phyloP scores from a whole-genome alignment of 2,888 invertebrate species.

The Chalcis sispes region DNA sequence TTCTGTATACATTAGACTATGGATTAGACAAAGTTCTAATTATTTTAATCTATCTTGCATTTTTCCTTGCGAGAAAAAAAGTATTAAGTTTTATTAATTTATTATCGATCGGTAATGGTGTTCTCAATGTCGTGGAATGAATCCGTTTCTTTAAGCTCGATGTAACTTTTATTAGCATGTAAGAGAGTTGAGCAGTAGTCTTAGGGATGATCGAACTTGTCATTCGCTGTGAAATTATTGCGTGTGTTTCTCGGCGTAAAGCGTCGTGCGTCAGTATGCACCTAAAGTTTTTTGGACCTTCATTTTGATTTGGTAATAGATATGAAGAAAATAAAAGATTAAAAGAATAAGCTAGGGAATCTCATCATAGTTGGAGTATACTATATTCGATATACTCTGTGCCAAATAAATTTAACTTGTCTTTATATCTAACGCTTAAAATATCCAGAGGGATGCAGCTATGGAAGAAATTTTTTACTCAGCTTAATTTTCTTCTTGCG shows the following conservation, averaged over 20 bases:
- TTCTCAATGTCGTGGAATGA: constrained; percentile 29
- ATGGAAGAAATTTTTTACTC: constrained; percentile 40
- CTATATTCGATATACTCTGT: constrained; percentile 71
- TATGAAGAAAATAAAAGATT: constrained; percentile 46
- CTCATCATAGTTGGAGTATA: constrained; percentile 68
- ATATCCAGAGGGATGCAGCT: constrained; percentile 30
- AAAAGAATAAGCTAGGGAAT: constrained; percentile 60
- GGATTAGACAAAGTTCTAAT: neutral
- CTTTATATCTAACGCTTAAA: constrained; percentile 48
- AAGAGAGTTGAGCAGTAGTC: constrained; percentile 50
- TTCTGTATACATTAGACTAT: constrained; percentile 28
- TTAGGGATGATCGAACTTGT: constrained; percentile 69
- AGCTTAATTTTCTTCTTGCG: constrained; percentile 41
- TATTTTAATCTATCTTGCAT: neutral
- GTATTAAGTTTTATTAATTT: constrained; percentile 33
- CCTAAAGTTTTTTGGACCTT: constrained; percentile 30
- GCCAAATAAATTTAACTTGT: constrained; percentile 70
- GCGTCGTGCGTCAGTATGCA: constrained; percentile 32
- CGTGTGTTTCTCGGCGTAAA: constrained; percentile 55
- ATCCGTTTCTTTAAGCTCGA: constrained; percentile 11
- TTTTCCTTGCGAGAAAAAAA: neutral
- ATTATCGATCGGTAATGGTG: neutral
- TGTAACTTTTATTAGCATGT: constrained; percentile 57
- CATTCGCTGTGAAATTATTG: constrained; percentile 66
- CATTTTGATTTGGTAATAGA: constrained; percentile 35